Conservation (phyloP, 2,113 vertebrate species). For the Macaca nemestrina region DNA sequence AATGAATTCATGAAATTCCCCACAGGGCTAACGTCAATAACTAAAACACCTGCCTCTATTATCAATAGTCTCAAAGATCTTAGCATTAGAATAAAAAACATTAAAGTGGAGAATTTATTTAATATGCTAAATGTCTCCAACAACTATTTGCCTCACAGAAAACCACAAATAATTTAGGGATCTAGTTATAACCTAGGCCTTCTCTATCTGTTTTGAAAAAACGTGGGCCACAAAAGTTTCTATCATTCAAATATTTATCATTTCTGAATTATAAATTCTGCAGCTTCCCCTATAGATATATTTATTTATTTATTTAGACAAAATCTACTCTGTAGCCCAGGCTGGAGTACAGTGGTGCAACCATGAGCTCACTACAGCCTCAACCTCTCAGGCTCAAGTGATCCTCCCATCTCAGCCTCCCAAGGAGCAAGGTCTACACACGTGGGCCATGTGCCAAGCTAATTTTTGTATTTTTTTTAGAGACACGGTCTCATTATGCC, state of each 20-base stretch:
- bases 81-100: neutral
- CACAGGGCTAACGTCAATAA: neutral
- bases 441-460: too few species aligned
- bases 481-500: too few species aligned
- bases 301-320: too few species aligned
- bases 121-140: neutral
- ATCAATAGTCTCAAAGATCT: neutral
- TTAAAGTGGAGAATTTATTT: neutral
- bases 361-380: too few species aligned
- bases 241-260: neutral
- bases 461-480: too few species aligned
- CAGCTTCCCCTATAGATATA: neutral
- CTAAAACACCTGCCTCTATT: conserved; percentile 3
- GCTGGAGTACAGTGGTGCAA: too few species aligned
- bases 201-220: neutral
- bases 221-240: neutral
- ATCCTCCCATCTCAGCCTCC: too few species aligned
- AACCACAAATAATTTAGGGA: neutral
- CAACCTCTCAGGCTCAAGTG: too few species aligned
- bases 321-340: too few species aligned
- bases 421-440: too few species aligned
- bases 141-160: neutral
- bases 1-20: neutral
- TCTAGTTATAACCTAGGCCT: neutral
- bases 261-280: neutral